A percentile compares a stretch with the other conserved stretches of the same genome.
phyloP scores from a whole-genome alignment of 1,140 invertebrate species.

The Pachyrhynchus sulphureomaculatus region DNA sequence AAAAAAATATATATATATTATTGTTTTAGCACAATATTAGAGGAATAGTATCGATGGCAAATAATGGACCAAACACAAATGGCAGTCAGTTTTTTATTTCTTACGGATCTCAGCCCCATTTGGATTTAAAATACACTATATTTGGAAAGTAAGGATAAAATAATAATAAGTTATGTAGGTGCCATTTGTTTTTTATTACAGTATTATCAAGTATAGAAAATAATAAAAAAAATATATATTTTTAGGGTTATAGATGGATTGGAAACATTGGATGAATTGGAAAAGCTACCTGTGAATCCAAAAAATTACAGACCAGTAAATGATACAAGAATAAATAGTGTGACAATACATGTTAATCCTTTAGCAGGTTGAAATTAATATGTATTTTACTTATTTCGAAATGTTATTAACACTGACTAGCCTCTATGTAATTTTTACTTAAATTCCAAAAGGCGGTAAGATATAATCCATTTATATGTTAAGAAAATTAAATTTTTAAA shows the following conservation, averaged over 20 bases:
- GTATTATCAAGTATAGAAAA: too few species aligned
- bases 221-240: slow-evolving; percentile 3
- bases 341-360: slow-evolving; percentile 97
- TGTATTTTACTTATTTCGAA: too few species aligned
- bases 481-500: too few species aligned
- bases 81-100: slow-evolving; percentile 98
- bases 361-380: slow-evolving; percentile 66
- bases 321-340: slow-evolving; percentile 81
- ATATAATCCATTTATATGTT: too few species aligned
- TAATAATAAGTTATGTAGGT: too few species aligned
- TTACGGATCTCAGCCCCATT: slow-evolving; percentile 90
- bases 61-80: slow-evolving; percentile 98
- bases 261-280: slow-evolving; percentile 92
- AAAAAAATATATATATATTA: too few species aligned
- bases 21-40: slow-evolving; percentile 74
- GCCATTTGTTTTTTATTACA: too few species aligned
- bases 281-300: slow-evolving; percentile 91
- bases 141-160: slow-evolving; percentile 96
- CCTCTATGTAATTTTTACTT: too few species aligned
- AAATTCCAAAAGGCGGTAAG: too few species aligned
- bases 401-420: too few species aligned
- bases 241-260: slow-evolving; percentile 96
- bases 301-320: slow-evolving; percentile 87
- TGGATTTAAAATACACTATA: slow-evolving; percentile 95
- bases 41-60: slow-evolving; percentile 97